Percentiles rank a stretch among this genome's conserved stretches.
Conservation (phyloP, 53 echinoderm and acorn worm species). For the Temnopleurus reevesii region DNA sequence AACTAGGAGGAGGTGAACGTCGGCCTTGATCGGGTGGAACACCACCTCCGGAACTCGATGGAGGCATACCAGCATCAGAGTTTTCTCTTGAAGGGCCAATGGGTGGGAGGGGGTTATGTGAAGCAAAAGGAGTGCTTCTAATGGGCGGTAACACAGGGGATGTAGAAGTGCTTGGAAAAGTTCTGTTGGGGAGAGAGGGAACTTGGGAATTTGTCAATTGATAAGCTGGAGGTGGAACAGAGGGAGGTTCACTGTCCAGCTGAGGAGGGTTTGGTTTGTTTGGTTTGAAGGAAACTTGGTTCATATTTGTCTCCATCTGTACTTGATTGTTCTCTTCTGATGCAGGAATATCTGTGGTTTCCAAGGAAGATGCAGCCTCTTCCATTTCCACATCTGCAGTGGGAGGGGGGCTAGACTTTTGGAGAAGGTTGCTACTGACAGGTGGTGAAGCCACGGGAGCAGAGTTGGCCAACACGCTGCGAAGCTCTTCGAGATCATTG, state of each 20-base stretch:
- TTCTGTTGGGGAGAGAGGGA: conserved; percentile 35
- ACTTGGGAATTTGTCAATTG: background rate
- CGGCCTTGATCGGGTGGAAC: background rate
- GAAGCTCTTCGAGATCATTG: conserved; percentile 93
- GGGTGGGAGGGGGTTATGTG: conserved; percentile 68
- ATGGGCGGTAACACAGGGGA: conserved; percentile 31
- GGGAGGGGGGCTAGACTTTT: conserved; percentile 29
- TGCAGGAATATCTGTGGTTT: background rate
- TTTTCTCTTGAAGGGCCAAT: conserved; percentile 51
- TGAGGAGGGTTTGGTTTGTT: background rate
- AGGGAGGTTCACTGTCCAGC: background rate
- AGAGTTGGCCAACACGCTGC: conserved; percentile 75
- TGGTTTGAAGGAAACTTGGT: conserved; percentile 55
- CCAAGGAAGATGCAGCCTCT: background rate
- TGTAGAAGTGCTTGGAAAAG: conserved; percentile 24
- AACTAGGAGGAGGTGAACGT: conserved; percentile 64
- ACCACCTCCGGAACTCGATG: background rate
- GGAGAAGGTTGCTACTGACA: background rate
- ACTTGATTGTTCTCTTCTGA: conserved; percentile 45
- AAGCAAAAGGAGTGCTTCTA: conserved; percentile 52
- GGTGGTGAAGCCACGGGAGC: background rate
- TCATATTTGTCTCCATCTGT: conserved; percentile 36
- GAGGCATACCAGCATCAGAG: conserved; percentile 17
- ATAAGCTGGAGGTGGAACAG: background rate
- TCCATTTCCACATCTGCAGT: conserved; percentile 6